Evolutionary conservation across 2,113 vertebrate species (phyloP), one percentile per base, ranked within the genome.

Genomic region (Meriones unguiculatus): DNA sequence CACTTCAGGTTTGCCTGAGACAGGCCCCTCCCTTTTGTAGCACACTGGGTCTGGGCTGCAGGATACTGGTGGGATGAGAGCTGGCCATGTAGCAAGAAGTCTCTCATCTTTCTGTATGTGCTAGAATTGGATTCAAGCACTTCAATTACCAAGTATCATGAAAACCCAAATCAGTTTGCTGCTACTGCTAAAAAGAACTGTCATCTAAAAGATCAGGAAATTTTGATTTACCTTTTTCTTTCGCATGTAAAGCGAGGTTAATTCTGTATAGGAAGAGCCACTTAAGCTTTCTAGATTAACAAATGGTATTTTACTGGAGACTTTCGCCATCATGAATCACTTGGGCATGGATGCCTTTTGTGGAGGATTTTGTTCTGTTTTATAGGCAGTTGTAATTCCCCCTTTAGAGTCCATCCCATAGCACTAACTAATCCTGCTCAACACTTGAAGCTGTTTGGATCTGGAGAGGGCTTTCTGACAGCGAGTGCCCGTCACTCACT

Each of bases 1-100:
- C 72, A 2, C 92, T 96, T 65, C 65, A 52, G 94, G 89, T 62
- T 96, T 93, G 93, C 81, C 96, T 2, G 50, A 94, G 91, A 46
- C 41, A 41, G 90, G 18, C 11, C 24, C 86, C 91, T 97, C 65
- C 97, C 70, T 69, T 15, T 28, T 13, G 20, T 65, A 24, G 41
- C 67, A 24, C 62, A 1, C 0, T 18, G 69, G 5, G 75, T n/a
- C 80, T 90, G 91, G 93, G n/a, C 24, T n/a, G 46, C 93, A 24
- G 35, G 15, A 75, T 15, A 0, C 2, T 77, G 69, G 14, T 0
- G 11, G 76, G 93, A 24, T 62, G 87, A 76, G 89, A 65, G 17
- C 86, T 88, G 38, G 46, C 41, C 30, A 0, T 54, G 32, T 52
- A 30, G n/a, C 41, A 69, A 3, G 75, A 52, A 20, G 32, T 32